Evolutionary conservation across 2,888 invertebrate species (phyloP), one percentile per base, ranked within the genome.

Genomic region (Philhelius pedissequus): DNA sequence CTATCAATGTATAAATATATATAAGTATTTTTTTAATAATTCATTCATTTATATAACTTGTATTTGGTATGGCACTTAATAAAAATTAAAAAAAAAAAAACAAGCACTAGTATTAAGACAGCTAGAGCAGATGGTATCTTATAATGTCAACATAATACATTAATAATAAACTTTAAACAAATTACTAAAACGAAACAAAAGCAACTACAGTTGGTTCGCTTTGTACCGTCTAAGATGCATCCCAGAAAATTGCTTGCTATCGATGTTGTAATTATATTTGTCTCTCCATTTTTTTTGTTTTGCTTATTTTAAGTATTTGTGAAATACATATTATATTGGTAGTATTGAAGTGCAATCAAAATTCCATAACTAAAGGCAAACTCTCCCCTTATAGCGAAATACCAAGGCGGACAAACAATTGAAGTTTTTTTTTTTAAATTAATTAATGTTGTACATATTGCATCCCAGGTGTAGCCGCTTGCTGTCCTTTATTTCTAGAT

Each of bases 11-110:
- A 66, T 27, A 50, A 9, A 20, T 38, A 35, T 20, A 18, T 43
- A n/a, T 38, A 60, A 43, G 40, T 60, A 27, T 52, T 38, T 30
- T 25, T 64, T 35, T n/a, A 60, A 69, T 54, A 52, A 62, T 60
- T 35, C 35, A 25, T 30, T 32, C 1, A 25, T 30, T 32, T 0
- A 45, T 20, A 18, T 15, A 56, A 50, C 9, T 18, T 70, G 48
- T 69, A 78, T 50, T 74, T 78, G 78, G 64, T 83, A 83, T 83
- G 82, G 82, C 82, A 78, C 78, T 83, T 64, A 77, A 73, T 38
- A 62, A 58, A n/a, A n/a, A n/a, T n/a, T 35, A 9, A 40, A 13
- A 35, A 32, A 4, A 30, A 32, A 20, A 30, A 40, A 40, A 40
- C 3, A 18, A 64, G 64, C 48, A 64, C 48, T 48, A 48, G 64